Evolutionary conservation across 1,140 invertebrate species (phyloP).

Genomic region (Tetraneura akinire): DNA sequence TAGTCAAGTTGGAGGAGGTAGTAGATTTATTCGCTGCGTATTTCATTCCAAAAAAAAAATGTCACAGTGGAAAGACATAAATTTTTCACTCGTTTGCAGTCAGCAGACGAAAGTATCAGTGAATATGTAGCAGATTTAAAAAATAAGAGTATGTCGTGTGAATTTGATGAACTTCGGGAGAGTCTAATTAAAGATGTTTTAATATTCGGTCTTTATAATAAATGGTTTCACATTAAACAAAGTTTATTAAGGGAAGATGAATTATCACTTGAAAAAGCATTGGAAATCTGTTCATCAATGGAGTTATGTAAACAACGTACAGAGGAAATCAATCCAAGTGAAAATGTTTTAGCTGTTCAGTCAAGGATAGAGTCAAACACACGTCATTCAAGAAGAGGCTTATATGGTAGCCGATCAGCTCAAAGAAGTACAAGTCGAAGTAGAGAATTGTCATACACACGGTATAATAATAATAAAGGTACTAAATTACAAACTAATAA

Average conservation of each 20-base stretch:
- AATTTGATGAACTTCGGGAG: conserved; percentile 11
- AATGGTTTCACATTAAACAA: conserved; percentile 20
- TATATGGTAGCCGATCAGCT: no score
- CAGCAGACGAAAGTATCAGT: neutral
- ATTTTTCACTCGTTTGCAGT: neutral
- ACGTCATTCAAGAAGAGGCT: neutral
- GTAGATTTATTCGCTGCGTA: neutral
- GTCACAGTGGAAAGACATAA: conserved; percentile 10
- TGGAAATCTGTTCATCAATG: neutral
- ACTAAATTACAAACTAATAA: neutral
- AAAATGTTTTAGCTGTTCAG: neutral
- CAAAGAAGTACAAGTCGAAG: no score
- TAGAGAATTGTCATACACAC: neutral
- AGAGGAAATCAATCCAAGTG: neutral
- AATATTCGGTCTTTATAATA: conserved; percentile 8
- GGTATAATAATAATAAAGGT: neutral
- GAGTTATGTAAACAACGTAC: neutral
- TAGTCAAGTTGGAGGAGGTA: neutral
- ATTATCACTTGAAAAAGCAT: neutral
- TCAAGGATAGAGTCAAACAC: neutral
- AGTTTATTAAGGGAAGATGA: conserved; percentile 11
- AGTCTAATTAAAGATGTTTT: conserved; percentile 20
- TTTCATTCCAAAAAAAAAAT: conserved; percentile 31
- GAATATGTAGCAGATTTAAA: neutral
- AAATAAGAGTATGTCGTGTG: conserved; percentile 1